These are phyloP conservation scores for Drosophila santomea DNA, from an alignment of 1,140 invertebrate genomes.

Conservation along the genomic window DNA sequence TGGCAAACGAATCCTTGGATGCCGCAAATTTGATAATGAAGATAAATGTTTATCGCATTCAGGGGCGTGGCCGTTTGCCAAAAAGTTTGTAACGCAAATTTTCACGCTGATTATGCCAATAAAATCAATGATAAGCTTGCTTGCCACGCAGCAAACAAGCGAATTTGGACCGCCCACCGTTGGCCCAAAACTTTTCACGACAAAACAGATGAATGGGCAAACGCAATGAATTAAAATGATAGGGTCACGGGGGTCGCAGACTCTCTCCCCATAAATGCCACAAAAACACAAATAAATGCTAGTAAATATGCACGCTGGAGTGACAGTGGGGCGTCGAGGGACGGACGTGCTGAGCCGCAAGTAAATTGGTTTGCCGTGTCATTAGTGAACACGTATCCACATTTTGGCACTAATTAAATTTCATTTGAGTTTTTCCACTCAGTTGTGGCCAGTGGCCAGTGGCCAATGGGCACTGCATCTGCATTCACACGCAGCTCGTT, in stretches of 20 bases:
- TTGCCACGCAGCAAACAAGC: conserved; percentile 58
- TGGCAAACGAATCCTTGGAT: conserved; percentile 11
- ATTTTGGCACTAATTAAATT: conserved; percentile 79
- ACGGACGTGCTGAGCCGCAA: conserved; percentile 25
- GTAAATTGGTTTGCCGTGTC: conserved; percentile 59
- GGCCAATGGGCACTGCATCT: background rate
- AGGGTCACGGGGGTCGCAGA: conserved; percentile 1
- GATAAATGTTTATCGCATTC: conserved; percentile 78
- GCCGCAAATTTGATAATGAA: conserved; percentile 80
- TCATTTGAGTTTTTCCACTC: conserved; percentile 55
- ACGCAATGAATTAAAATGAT: conserved; percentile 65
- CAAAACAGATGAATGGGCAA: conserved; percentile 62
- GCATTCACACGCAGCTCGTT: conserved; percentile 20
- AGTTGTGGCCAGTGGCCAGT: conserved; percentile 28
- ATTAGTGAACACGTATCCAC: conserved; percentile 68
- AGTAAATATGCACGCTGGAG: conserved; percentile 15
- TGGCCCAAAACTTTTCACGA: conserved; percentile 30
- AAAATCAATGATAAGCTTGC: conserved; percentile 76
- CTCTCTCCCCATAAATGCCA: background rate
- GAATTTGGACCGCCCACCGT: conserved; percentile 10
- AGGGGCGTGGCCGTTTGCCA: conserved; percentile 71
- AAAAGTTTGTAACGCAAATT: conserved; percentile 75
- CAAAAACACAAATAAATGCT: conserved; percentile 20
- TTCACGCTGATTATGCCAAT: conserved; percentile 79
- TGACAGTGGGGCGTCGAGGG: background rate